Percentiles rank a stretch among this genome's conserved stretches.
These are phyloP conservation scores for Drosophila kanapiae DNA, from an alignment of 1,140 invertebrate genomes.

Conservation along the genomic window DNA sequence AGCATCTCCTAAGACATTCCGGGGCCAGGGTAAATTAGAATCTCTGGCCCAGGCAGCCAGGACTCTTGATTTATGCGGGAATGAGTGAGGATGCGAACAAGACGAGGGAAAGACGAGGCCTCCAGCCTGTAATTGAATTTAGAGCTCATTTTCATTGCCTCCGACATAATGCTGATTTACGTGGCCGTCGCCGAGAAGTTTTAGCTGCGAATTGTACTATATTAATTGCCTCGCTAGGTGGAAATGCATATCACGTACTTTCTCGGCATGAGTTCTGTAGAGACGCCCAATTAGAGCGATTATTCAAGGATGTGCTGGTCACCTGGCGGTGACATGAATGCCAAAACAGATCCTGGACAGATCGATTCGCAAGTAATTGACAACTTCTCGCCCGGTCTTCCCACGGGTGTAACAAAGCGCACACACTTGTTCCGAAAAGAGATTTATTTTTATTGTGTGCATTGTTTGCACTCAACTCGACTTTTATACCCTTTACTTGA, in stretches of 20 bases:
- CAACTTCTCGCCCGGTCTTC: slow-evolving; percentile 68
- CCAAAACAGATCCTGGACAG: slow-evolving; percentile 43
- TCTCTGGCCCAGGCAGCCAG: slow-evolving; percentile 11
- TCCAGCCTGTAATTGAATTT: slow-evolving; percentile 77
- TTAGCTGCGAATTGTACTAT: slow-evolving; percentile 57
- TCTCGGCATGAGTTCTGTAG: slow-evolving; percentile 41
- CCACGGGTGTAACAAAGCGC: slow-evolving; percentile 78
- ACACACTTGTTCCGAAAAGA: slow-evolving; percentile 51
- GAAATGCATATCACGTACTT: slow-evolving; percentile 76
- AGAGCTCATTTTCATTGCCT: slow-evolving; percentile 79
- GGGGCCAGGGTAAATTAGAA: slow-evolving; percentile 63
- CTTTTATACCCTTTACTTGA: slow-evolving; percentile 16
- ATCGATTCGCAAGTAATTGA: slow-evolving; percentile 73
- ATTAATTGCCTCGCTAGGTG: slow-evolving; percentile 66
- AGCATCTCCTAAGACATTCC: slow-evolving; percentile 72
- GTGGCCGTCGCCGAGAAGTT: slow-evolving; percentile 59
- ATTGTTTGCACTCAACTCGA: slow-evolving; percentile 77
- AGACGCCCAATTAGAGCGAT: slow-evolving; percentile 76
- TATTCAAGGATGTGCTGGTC: slow-evolving; percentile 45
- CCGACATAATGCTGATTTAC: slow-evolving; percentile 80
- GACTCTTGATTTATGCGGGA: slow-evolving; percentile 70
- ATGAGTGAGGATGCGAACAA: slow-evolving; percentile 14
- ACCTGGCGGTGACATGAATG: slow-evolving; percentile 79
- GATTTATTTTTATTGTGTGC: slow-evolving; percentile 83
- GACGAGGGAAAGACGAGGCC: slow-evolving; percentile 54